Evolutionary conservation across 2,888 invertebrate genomes (phyloP).

Genomic region (Oxyscelio sp.): DNA sequence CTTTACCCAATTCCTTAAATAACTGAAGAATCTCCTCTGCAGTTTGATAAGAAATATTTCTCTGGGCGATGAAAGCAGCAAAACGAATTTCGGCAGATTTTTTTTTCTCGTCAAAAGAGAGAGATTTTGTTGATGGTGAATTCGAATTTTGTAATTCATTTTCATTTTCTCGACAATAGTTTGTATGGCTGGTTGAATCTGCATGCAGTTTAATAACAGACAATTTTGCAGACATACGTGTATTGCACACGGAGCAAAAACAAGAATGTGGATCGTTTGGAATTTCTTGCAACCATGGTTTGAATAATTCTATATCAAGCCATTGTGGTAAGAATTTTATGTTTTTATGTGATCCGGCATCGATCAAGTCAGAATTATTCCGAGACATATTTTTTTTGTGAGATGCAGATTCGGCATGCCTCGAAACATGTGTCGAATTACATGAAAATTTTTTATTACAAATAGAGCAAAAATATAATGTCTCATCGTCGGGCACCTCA

Average conservation of each 20-base stretch:
- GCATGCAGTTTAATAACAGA: conserved; percentile 6
- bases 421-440: conserved; percentile 5
- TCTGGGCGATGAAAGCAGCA: conserved; percentile 48
- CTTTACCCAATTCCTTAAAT: conserved; percentile 51
- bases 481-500: neutral
- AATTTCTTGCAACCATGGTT: conserved; percentile 32
- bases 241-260: conserved; percentile 3
- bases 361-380: neutral
- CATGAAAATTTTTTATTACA: conserved; percentile 6
- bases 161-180: neutral
- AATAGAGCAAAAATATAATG: conserved; percentile 13
- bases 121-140: no score
- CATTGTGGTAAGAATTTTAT: conserved; percentile 27
- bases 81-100: conserved; percentile 57
- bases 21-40: conserved; percentile 42
- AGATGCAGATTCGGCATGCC: neutral
- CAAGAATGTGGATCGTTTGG: neutral
- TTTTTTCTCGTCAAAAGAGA: conserved; percentile 42
- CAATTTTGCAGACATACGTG: neutral
- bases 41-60: conserved; percentile 44
- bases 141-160: no score
- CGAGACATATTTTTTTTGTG: neutral
- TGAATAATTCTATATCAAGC: conserved; percentile 11
- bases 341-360: neutral
- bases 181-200: neutral